Evolutionary conservation across 2,113 vertebrate genomes (phyloP).

Genomic region (Podarcis muralis): DNA sequence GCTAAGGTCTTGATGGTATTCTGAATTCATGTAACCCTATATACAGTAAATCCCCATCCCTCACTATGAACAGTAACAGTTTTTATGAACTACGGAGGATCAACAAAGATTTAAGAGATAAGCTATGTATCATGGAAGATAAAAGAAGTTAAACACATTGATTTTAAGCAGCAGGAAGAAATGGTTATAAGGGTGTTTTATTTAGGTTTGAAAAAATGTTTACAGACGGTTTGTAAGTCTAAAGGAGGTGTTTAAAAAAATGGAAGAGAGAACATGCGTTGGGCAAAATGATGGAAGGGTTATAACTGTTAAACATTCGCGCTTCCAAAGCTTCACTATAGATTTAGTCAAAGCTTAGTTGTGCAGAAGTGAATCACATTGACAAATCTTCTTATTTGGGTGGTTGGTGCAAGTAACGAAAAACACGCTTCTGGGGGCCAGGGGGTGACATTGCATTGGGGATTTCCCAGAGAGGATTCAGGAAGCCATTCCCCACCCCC

Average conservation of each 20-base stretch:
- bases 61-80: background rate
- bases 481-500: background rate
- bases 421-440: background rate
- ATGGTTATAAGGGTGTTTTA: background rate
- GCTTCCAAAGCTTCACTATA: background rate
- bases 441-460: background rate
- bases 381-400: background rate
- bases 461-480: background rate
- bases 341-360: background rate
- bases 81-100: background rate
- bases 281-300: background rate
- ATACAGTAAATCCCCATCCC: background rate
- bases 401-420: background rate
- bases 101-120: constrained; percentile 1
- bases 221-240: background rate
- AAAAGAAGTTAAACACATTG: background rate
- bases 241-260: background rate
- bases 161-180: background rate
- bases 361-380: background rate
- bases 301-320: background rate
- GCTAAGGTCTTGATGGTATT: constrained; percentile 3
- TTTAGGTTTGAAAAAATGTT: background rate
- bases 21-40: constrained; percentile 3
- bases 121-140: too few relatives aligned
- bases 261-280: background rate